These are phyloP conservation scores for Chiroxiphia lanceolata DNA, from an alignment of 2,797 vertebrate genomes.

Conservation along the genomic window DNA sequence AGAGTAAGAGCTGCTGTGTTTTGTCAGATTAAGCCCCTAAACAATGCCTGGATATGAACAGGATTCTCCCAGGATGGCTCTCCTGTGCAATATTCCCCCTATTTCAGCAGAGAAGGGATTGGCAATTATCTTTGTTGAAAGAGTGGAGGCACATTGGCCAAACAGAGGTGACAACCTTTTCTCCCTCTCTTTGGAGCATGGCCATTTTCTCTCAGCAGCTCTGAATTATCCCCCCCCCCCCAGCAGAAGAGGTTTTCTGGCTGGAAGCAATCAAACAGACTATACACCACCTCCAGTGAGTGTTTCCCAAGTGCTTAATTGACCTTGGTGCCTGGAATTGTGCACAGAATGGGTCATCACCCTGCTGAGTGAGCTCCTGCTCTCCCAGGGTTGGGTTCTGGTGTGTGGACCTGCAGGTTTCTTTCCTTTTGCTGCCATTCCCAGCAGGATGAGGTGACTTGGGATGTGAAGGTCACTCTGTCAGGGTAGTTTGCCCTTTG, in stretches of 20 bases:
- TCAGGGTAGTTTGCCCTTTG: neutral
- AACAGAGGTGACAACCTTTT: neutral
- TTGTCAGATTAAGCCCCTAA: neutral
- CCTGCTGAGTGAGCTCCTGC: neutral
- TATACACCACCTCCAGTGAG: neutral
- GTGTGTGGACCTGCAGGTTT: neutral
- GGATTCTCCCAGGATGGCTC: neutral
- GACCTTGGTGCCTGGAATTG: neutral
- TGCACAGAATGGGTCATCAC: neutral
- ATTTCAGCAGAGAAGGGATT: neutral
- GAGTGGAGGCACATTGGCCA: neutral
- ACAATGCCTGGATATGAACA: neutral
- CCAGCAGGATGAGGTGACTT: neutral
- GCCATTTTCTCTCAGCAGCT: neutral
- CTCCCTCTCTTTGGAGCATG: neutral
- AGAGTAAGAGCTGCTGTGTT: neutral
- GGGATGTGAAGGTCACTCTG: neutral
- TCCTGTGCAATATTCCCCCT: neutral
- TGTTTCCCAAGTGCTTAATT: neutral
- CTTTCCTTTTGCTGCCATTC: neutral
- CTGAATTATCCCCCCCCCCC: neutral
- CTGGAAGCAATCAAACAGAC: neutral
- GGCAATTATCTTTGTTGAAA: neutral
- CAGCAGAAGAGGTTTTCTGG: neutral
- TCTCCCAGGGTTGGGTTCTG: neutral